phyloP scores from a whole-genome alignment of 2,888 invertebrate species.

The Iphiclides podalirius region DNA sequence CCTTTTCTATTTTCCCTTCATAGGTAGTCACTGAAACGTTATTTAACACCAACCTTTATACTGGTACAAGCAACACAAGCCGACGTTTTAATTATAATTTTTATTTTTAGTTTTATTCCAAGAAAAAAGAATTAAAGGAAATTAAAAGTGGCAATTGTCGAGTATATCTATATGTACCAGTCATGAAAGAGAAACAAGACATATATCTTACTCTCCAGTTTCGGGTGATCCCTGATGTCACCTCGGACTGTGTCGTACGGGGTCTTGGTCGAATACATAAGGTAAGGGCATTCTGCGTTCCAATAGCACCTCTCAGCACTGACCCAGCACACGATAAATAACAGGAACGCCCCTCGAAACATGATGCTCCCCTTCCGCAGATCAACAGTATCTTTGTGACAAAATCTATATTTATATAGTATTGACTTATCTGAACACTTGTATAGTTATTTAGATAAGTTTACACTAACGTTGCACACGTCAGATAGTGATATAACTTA shows the following conservation, averaged over 20 bases:
- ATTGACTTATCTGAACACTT: constrained; percentile 14
- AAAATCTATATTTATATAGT: constrained; percentile 15
- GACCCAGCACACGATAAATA: constrained; percentile 26
- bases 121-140: no score
- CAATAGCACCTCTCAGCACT: constrained; percentile 50
- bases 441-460: neutral
- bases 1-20: no score
- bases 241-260: constrained; percentile 61
- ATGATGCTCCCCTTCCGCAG: constrained; percentile 1
- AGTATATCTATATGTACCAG: no score
- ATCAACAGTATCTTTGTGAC: neutral
- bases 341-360: constrained; percentile 4
- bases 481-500: no score
- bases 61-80: no score
- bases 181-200: no score
- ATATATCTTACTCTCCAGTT: constrained; percentile 49
- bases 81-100: no score
- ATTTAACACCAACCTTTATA: no score
- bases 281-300: constrained; percentile 48
- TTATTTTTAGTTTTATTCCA: no score
- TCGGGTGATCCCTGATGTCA: constrained; percentile 52
- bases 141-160: no score
- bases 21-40: no score
- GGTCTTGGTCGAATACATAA: constrained; percentile 55
- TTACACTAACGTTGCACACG: constrained; percentile 1